Conservation (phyloP, 2,113 vertebrate genomes). For the Pelvicachromis taeniatus region DNA sequence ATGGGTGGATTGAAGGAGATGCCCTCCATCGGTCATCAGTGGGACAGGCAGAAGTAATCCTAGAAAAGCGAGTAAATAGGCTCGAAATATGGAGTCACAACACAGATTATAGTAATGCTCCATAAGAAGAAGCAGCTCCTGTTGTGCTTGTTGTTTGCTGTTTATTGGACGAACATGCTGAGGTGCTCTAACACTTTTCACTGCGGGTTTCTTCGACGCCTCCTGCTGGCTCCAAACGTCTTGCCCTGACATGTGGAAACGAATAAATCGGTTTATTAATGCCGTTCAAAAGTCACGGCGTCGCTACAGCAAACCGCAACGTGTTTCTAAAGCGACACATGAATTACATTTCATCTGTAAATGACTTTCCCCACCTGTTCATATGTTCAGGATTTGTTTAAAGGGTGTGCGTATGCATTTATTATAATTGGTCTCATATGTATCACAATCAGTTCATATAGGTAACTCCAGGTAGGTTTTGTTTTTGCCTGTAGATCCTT, state of each 20-base stretch:
- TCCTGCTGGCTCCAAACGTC: background rate
- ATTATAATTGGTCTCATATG: background rate
- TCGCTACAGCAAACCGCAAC: background rate
- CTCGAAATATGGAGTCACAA: background rate
- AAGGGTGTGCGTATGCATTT: background rate
- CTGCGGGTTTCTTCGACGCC: background rate
- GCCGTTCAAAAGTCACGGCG: rapidly evolving
- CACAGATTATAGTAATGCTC: background rate
- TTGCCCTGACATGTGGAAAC: background rate
- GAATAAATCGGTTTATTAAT: rapidly evolving
- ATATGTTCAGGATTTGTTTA: background rate
- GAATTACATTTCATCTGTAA: background rate
- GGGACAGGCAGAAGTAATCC: background rate
- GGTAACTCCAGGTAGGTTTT: rapidly evolving
- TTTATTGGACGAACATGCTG: background rate
- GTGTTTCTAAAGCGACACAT: background rate
- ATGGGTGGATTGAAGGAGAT: constrained; percentile 10
- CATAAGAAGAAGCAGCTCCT: background rate
- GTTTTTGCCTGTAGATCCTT: background rate
- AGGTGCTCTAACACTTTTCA: background rate
- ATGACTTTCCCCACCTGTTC: background rate
- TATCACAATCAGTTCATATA: background rate
- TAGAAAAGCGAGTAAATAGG: constrained; percentile 2
- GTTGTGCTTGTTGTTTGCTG: background rate
- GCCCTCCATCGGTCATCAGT: background rate